A percentile compares a stretch with the other conserved stretches of the same genome.
Evolutionary conservation across 2,888 invertebrate genomes (phyloP).

Genomic region (Heteromurus nitidus): DNA sequence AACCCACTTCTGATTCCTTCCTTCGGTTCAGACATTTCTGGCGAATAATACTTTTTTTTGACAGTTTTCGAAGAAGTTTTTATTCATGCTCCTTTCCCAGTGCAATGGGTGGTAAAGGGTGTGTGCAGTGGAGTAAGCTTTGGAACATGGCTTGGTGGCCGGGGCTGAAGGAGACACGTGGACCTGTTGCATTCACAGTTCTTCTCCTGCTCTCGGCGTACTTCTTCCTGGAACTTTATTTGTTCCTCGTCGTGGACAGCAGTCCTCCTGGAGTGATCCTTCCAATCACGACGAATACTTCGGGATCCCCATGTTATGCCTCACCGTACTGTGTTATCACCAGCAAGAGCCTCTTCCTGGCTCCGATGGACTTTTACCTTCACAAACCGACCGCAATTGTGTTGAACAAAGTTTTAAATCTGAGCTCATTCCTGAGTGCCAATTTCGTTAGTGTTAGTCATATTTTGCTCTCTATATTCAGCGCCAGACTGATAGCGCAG

Average conservation of each 20-base stretch:
- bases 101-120: not conserved
- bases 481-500: slow-evolving; percentile 85
- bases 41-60: not conserved
- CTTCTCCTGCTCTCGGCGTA: slow-evolving; percentile 12
- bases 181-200: slow-evolving; percentile 32
- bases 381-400: slow-evolving; percentile 87
- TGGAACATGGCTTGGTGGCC: not conserved
- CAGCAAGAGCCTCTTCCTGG: slow-evolving; percentile 87
- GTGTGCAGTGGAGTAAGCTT: slow-evolving; percentile 4
- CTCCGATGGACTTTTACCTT: slow-evolving; percentile 89
- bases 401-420: slow-evolving; percentile 81
- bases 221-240: slow-evolving; percentile 37
- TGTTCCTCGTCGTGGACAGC: slow-evolving; percentile 45
- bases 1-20: no score
- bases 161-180: slow-evolving; percentile 23
- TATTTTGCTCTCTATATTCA: slow-evolving; percentile 84
- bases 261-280: slow-evolving; percentile 31
- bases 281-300: slow-evolving; percentile 45
- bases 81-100: no score
- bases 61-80: not conserved
- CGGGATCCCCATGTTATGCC: slow-evolving; percentile 76
- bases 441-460: slow-evolving; percentile 90
- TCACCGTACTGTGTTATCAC: slow-evolving; percentile 88
- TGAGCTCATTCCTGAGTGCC: slow-evolving; percentile 83
- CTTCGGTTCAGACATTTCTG: no score